These are phyloP conservation scores for Halichoeres trimaculatus DNA, from an alignment of 2,113 vertebrate species.

Conservation along the genomic window DNA sequence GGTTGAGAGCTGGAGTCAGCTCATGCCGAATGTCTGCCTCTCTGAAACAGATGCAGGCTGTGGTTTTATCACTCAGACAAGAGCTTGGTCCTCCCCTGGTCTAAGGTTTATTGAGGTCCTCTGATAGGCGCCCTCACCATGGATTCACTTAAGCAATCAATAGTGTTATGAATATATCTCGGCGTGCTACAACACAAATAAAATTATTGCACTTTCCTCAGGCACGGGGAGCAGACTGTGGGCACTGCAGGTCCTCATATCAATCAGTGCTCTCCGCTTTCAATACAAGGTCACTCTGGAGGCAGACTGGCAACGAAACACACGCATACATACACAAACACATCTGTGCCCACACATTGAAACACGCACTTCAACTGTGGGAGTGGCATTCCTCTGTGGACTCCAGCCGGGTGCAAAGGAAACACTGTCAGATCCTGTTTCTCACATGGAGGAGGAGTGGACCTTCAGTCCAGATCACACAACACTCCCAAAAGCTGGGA, in stretches of 20 bases:
- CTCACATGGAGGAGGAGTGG: neutral
- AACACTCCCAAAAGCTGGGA: conserved; percentile 19
- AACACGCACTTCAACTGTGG: conserved; percentile 5
- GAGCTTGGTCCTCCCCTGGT: conserved; percentile 15
- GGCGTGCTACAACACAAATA: conserved; percentile 33
- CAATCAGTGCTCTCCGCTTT: conserved; percentile 35
- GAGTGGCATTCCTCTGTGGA: conserved; percentile 28
- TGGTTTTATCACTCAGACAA: neutral
- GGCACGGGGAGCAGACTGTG: conserved; percentile 26
- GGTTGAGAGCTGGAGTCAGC: neutral
- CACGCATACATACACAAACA: conserved; percentile 22
- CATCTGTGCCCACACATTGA: conserved; percentile 7
- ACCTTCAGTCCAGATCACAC: neutral
- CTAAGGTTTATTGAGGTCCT: conserved; percentile 43
- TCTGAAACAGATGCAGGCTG: neutral
- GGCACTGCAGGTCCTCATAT: conserved; percentile 23
- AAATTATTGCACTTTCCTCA: conserved; percentile 54
- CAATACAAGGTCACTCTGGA: conserved; percentile 62
- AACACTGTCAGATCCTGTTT: conserved; percentile 16
- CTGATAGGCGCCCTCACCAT: conserved; percentile 28
- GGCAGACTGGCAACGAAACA: conserved; percentile 1
- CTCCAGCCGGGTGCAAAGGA: conserved; percentile 1
- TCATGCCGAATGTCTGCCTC: neutral
- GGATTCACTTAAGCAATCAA: conserved; percentile 63
- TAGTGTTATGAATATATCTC: conserved; percentile 59